phyloP scores from a whole-genome alignment of 2,797 vertebrate genomes.

The Neosilurus mollespiculum region DNA sequence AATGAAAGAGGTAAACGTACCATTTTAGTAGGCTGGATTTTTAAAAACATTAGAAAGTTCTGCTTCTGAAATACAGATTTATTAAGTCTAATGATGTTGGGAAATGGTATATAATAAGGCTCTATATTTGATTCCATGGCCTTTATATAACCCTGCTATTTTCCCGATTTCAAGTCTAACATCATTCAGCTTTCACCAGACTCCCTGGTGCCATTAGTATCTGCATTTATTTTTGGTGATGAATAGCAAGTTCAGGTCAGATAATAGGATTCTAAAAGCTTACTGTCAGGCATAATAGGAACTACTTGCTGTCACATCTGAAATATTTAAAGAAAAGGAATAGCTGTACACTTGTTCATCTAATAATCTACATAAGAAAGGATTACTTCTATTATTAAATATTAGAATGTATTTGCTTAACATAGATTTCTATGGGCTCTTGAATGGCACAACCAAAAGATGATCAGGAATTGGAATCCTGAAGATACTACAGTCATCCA shows the following conservation, averaged over 20 bases:
- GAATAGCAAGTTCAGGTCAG: constrained; percentile 6
- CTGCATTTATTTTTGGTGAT: constrained; percentile 10
- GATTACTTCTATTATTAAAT: neutral
- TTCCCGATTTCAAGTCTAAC: constrained; percentile 11
- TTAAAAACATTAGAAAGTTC: neutral
- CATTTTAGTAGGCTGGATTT: constrained; percentile 5
- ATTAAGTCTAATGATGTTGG: neutral
- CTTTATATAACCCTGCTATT: constrained; percentile 18
- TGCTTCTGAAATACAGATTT: neutral
- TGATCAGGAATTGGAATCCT: neutral
- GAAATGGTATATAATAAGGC: constrained; percentile 9
- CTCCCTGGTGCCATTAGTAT: neutral
- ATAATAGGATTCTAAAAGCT: constrained; percentile 16
- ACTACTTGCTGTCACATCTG: neutral
- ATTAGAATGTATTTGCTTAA: neutral
- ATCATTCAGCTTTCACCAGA: neutral
- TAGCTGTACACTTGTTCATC: neutral
- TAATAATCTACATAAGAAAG: neutral
- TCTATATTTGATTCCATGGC: neutral
- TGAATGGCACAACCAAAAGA: neutral
- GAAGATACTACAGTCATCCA: neutral
- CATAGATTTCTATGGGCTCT: neutral
- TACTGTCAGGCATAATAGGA: neutral
- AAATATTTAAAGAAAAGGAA: neutral
- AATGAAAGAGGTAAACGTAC: neutral